Percentiles rank a stretch among this genome's conserved stretches.
Evolutionary conservation across 1,140 invertebrate genomes (phyloP).

Genomic region (Caenorhabditis latens): DNA sequence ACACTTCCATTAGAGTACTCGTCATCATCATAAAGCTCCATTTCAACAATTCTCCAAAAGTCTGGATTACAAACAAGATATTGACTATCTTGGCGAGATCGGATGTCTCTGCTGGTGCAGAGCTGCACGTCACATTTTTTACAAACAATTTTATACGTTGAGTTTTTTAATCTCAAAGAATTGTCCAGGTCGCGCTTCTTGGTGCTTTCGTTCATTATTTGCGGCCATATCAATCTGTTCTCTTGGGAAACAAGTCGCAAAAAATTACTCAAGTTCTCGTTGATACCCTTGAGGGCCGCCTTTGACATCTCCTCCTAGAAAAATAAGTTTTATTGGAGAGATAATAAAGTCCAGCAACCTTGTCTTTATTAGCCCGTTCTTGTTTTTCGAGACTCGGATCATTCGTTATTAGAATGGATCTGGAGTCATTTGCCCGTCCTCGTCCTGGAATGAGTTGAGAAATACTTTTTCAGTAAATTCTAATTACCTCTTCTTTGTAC

Average conservation of each 20-base stretch:
- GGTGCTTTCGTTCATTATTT: background rate
- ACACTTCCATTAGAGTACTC: background rate
- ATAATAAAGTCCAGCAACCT: slow-evolving; percentile 1
- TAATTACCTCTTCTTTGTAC: slow-evolving; percentile 77
- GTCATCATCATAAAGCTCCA: background rate
- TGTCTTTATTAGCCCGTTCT: slow-evolving; percentile 43
- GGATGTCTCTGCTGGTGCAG: background rate
- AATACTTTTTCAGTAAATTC: background rate
- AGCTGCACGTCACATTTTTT: slow-evolving; percentile 13
- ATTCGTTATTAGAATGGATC: slow-evolving; percentile 56
- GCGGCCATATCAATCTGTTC: background rate
- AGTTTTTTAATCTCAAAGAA: background rate
- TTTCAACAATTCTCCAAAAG: slow-evolving; percentile 5
- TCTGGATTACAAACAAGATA: slow-evolving; percentile 52
- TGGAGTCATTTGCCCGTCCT: slow-evolving; percentile 34
- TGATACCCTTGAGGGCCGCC: background rate
- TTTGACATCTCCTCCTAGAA: slow-evolving; percentile 1
- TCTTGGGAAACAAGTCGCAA: background rate
- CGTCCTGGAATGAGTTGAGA: slow-evolving; percentile 34
- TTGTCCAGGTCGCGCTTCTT: background rate
- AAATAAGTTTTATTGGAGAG: background rate
- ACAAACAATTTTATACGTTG: background rate
- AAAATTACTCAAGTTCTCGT: background rate
- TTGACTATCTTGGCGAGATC: background rate
- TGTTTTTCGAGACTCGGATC: slow-evolving; percentile 47